Base-by-base conservation (phyloP, 2,888 invertebrate species). In the Cheilosia urbana region DNA sequence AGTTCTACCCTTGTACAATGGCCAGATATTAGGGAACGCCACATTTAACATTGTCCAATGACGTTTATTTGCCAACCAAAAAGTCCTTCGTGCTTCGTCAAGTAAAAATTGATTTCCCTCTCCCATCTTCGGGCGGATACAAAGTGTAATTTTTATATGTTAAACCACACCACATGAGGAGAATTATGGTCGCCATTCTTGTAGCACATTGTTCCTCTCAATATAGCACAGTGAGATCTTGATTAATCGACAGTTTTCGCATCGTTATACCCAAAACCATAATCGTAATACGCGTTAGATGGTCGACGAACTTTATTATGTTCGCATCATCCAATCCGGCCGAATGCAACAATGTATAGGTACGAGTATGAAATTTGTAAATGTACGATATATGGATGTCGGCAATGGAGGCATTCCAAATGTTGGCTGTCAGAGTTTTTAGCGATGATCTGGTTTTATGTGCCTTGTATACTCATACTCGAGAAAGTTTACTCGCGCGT, bases 241-340 rank as follows among this genome's bases (percentile, higher is more conserved):
- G 78, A 78, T 78, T 71, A 78, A 78, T 78, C 57, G 78, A 71
- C 78, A 71, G 69, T 78, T 78, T 57, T 71, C 71, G 69, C 69
- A 21, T 78, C 69, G 57, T 78, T 57, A 78, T 71, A 19, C 68
- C 40, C 55, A 68, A 53, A 58, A 66, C 66, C 49, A 66, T 76
- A 76, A 76, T 76, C 76, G 58, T 66, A 58, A 76, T 53, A 62
- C 53, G 37, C 37, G 55, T 49, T 27, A 17, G 47, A 65, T 24
- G 55, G 63, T 30, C 58, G 66, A 66, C 15, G 19, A 42, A 75
- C 57, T 66, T 75, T 73, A 57, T 73, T 53, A 51, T 30, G 62
- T 21, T 40, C n/a, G 40, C 40, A 58, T 13, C 24, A 51, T 13
- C 17, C 13, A 19, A n/a, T 21, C 40, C 15, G 21, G 21, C 34